Evolutionary conservation across 2,888 invertebrate genomes (phyloP), one percentile per base, ranked within the genome.

Genomic region (Rhogogaster chlorosoma): DNA sequence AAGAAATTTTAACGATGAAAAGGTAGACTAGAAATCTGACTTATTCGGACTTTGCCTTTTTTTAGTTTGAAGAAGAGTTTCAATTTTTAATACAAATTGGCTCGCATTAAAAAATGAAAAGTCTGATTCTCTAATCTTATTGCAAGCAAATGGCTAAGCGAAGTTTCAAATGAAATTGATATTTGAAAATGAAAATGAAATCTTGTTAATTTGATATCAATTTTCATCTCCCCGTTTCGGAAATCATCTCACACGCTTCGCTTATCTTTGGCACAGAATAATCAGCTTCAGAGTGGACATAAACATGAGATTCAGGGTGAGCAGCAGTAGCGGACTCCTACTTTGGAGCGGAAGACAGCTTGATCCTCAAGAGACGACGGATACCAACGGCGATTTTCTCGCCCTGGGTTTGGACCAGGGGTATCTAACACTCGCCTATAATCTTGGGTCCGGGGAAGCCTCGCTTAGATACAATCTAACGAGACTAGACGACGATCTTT

Each of bases 381-480:
- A 96, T 87, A 94, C 94, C 61, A 95, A 95, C 61, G 95, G 95
- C 83, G 98, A 98, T 94, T 98, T 97, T 94, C 95, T 99, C 75
- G 97, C 98, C 53, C 94, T 99, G 73, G 98, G 98, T 70, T 95
- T 99, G 86, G 96, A 97, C 91, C 95, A 96, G 89, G 98, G 98
- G 0, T 96, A 96, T 84, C 95, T 98, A 2, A 97, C 94, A 87
- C 94, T 96, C 90, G 96, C 98, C 90, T 98, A 97, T 93, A 97
- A 98, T 93, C 95, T 98, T 88, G 98, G 98, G 75, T 97, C 97
- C 88, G 98, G 98, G 0, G 98, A 98, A 92, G 97, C 97, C 80
- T 95, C 96, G 87, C 96, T 99, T 83, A 95, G 96, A 87, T 98
- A 98, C 89, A 98, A 98, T 93, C 95, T 96, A 89, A 97, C 98